Conservation (phyloP, 2,113 vertebrate species). For the Archilochus colubris region DNA sequence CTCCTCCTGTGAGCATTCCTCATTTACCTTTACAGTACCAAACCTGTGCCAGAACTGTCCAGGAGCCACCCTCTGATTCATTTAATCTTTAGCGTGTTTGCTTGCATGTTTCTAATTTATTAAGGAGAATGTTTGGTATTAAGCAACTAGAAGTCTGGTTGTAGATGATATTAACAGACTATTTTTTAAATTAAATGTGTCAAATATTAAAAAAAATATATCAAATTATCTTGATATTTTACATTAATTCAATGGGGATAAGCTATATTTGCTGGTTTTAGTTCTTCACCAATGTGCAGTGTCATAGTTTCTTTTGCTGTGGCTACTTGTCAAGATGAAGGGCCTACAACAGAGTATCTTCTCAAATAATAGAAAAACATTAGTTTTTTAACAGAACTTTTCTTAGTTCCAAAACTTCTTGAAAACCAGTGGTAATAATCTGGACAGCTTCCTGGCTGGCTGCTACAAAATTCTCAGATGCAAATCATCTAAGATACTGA, state of each 20-base stretch:
- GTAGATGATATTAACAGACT: constrained; percentile 50
- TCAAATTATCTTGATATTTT: constrained; percentile 29
- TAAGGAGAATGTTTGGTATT: constrained; percentile 34
- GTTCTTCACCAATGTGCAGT: background rate
- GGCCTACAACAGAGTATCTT: background rate
- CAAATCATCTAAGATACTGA: constrained; percentile 18
- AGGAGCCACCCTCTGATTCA: background rate
- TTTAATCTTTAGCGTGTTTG: constrained; percentile 29
- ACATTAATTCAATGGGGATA: background rate
- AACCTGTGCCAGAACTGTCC: background rate
- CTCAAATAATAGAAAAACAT: background rate
- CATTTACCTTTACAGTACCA: background rate
- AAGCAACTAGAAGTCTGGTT: constrained; percentile 53
- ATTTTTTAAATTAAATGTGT: constrained; percentile 4
- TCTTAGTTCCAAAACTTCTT: background rate
- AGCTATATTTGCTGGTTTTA: constrained; percentile 14
- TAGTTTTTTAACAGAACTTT: background rate
- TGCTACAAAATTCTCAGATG: background rate
- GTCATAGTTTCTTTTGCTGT: background rate
- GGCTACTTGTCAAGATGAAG: background rate
- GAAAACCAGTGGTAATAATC: background rate
- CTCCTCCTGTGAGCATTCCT: background rate
- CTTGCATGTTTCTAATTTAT: constrained; percentile 43
- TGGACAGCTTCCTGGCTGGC: constrained; percentile 11
- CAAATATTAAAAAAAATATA: constrained; percentile 18